phyloP scores from a whole-genome alignment of 2,113 vertebrate genomes.

The Poeciliopsis turrubarensis region DNA sequence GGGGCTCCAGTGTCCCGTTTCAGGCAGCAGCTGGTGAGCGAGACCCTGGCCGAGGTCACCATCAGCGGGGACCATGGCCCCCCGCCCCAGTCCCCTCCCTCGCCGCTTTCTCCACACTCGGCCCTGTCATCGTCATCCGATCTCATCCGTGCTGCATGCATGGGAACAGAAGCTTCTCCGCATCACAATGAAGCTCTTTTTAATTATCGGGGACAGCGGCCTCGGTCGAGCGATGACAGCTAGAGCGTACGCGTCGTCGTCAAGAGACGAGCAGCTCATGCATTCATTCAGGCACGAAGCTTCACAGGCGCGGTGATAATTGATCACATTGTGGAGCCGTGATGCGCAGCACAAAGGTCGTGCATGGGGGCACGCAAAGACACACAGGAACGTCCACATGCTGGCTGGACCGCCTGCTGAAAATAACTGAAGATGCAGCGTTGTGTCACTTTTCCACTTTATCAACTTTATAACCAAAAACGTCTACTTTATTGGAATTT shows the following conservation, averaged over 20 bases:
- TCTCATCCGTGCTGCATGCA: slow-evolving; percentile 45
- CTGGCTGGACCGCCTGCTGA: neutral
- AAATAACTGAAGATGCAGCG: neutral
- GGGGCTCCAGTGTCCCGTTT: slow-evolving; percentile 71
- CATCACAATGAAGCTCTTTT: slow-evolving; percentile 72
- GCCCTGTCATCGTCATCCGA: slow-evolving; percentile 69
- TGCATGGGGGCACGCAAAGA: slow-evolving; percentile 20
- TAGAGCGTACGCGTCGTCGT: slow-evolving; percentile 48
- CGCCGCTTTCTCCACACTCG: slow-evolving; percentile 30
- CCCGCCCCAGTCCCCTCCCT: neutral
- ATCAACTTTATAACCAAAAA: too few relatives aligned
- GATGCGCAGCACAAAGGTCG: slow-evolving; percentile 46
- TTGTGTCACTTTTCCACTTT: too few relatives aligned
- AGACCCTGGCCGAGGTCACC: slow-evolving; percentile 64
- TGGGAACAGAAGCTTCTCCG: slow-evolving; percentile 42
- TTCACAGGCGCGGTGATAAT: slow-evolving; percentile 57
- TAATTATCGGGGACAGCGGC: slow-evolving; percentile 73
- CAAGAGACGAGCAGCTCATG: slow-evolving; percentile 43
- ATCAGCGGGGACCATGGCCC: slow-evolving; percentile 45
- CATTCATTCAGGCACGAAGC: slow-evolving; percentile 52
- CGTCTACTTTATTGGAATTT: too few relatives aligned
- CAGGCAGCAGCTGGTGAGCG: slow-evolving; percentile 79
- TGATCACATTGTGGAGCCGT: slow-evolving; percentile 56
- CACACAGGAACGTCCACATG: neutral
- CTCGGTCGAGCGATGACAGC: slow-evolving; percentile 55